phyloP scores from a whole-genome alignment of 2,113 vertebrate genomes.

The Pelmatolapia mariae region DNA sequence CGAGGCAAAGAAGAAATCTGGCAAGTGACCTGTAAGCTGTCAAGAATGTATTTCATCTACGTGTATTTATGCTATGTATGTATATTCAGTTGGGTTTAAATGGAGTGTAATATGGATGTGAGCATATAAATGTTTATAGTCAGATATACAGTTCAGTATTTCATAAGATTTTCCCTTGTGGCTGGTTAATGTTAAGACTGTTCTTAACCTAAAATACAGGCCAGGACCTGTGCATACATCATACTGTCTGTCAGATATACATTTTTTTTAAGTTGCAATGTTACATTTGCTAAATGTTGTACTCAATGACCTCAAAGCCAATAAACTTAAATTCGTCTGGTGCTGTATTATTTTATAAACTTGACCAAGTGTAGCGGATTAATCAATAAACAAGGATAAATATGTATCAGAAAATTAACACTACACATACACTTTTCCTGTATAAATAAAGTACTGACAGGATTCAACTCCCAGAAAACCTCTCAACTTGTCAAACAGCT shows the following conservation, averaged over 20 bases:
- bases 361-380: background rate
- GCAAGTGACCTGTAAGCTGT: background rate
- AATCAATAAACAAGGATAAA: background rate
- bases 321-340: background rate
- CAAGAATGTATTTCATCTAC: background rate
- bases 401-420: background rate
- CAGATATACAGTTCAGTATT: background rate
- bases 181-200: background rate
- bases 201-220: background rate
- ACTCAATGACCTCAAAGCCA: background rate
- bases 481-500: background rate
- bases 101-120: background rate
- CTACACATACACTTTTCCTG: background rate
- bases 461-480: background rate
- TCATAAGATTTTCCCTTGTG: background rate
- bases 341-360: background rate
- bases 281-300: background rate
- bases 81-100: constrained; percentile 13
- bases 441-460: background rate
- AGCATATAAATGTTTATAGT: background rate
- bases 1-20: background rate
- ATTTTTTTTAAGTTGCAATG: background rate
- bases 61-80: background rate
- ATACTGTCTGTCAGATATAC: background rate
- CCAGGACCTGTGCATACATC: background rate